A percentile compares a stretch with the other conserved stretches of the same genome.
Conservation (phyloP, 2,113 vertebrate species). For the Chamaetylas fuelleborni region DNA sequence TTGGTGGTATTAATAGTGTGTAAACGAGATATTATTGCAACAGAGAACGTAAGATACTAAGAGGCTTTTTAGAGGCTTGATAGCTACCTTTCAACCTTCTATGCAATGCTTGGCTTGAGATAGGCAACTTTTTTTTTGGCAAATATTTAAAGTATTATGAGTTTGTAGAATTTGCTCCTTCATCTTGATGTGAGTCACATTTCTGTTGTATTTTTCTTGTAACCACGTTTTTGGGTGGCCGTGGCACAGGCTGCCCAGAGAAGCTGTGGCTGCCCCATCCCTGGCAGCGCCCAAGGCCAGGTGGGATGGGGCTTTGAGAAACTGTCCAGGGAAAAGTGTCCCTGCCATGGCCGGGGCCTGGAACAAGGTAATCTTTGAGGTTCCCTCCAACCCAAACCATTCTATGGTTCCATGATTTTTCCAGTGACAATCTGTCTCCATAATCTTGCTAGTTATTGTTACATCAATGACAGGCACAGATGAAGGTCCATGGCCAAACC, state of each 20-base stretch:
- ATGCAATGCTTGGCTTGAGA: neutral
- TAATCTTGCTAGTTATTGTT: neutral
- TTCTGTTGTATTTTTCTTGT: neutral
- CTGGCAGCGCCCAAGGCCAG: neutral
- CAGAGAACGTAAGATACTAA: neutral
- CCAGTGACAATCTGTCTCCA: neutral
- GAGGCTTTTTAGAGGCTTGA: neutral
- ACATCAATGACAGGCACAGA: rapidly evolving
- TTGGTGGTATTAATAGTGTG: neutral
- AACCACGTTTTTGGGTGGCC: neutral
- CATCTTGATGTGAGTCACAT: neutral
- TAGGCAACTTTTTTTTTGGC: neutral
- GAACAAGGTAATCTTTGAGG: neutral
- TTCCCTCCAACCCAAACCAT: neutral
- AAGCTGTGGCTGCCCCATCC: neutral
- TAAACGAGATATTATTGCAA: neutral
- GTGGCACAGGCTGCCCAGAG: neutral
- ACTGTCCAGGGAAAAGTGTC: neutral
- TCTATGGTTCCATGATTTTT: neutral
- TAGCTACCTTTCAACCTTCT: neutral
- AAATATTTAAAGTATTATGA: neutral
- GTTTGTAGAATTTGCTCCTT: neutral
- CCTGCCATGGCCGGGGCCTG: neutral
- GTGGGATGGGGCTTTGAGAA: neutral
- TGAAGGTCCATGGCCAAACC: neutral